Evolutionary conservation across 2,113 vertebrate genomes (phyloP).

Genomic region (Lucifuga dentata): DNA sequence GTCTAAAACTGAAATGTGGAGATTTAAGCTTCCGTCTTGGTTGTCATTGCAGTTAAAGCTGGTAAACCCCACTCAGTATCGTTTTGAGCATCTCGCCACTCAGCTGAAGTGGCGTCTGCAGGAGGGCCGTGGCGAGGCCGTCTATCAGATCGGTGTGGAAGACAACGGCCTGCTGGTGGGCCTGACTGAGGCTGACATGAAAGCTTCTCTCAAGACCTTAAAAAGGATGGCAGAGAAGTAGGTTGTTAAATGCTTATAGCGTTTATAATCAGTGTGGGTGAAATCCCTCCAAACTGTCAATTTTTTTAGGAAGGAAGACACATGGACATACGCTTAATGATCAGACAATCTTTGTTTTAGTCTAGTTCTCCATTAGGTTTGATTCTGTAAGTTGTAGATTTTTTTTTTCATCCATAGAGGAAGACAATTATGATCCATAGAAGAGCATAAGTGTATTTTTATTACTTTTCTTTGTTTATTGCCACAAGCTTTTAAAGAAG

Average conservation of each 20-base stretch:
- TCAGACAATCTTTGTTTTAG: no score
- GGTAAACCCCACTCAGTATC: conserved; percentile 94
- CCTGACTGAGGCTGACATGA: conserved; percentile 93
- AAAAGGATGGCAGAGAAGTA: conserved; percentile 98
- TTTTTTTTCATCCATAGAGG: no score
- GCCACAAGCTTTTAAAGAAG: no score
- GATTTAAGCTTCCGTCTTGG: background rate
- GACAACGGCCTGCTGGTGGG: conserved; percentile 96
- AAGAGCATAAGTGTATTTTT: no score
- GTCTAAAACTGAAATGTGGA: background rate
- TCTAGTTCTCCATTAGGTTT: no score
- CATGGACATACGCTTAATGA: no score
- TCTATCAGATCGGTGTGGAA: conserved; percentile 97
- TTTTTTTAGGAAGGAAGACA: no score
- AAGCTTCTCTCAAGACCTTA: conserved; percentile 91
- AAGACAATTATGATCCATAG: no score
- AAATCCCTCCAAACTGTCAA: no score
- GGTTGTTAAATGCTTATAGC: background rate
- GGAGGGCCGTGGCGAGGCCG: conserved; percentile 94
- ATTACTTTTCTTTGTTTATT: no score
- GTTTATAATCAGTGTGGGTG: no score
- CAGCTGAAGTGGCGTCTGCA: conserved; percentile 98
- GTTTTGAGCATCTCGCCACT: conserved; percentile 96
- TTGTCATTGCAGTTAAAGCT: conserved; percentile 87
- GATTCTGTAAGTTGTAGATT: no score